Evolutionary conservation across 2,797 vertebrate species (phyloP).

Genomic region (Kryptolebias ocellatus): DNA sequence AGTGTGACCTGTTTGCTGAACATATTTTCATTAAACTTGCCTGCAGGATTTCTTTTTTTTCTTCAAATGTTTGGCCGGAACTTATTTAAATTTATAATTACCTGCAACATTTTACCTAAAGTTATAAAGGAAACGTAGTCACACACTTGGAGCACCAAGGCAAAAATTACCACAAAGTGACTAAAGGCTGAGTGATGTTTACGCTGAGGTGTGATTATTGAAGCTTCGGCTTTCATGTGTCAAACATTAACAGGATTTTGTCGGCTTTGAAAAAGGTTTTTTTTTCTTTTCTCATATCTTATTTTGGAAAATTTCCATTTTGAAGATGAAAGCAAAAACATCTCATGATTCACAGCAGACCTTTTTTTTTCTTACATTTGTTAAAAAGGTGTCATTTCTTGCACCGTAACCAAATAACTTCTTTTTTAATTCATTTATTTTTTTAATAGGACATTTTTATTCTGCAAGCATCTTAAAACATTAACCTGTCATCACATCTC

Average conservation of each 20-base stretch:
- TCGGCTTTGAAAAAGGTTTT: background rate
- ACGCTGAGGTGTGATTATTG: background rate
- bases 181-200: background rate
- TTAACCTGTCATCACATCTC: conserved; percentile 25
- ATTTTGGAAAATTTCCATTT: background rate
- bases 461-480: conserved; percentile 29
- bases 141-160: background rate
- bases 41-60: no score
- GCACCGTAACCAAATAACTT: conserved; percentile 4
- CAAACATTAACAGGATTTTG: background rate
- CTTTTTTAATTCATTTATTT: conserved; percentile 13
- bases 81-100: no score
- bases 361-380: background rate
- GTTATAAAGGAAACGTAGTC: background rate
- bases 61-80: no score
- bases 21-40: no score
- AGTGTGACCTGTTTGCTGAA: no score
- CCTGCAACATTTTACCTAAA: background rate
- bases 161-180: background rate
- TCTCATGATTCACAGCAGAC: background rate
- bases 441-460: conserved; percentile 3
- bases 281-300: background rate
- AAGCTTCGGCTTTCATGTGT: background rate
- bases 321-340: background rate
- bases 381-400: background rate